Evolutionary conservation across 1,140 invertebrate species (phyloP), one percentile per base, ranked within the genome.

Genomic region (Limonius californicus): DNA sequence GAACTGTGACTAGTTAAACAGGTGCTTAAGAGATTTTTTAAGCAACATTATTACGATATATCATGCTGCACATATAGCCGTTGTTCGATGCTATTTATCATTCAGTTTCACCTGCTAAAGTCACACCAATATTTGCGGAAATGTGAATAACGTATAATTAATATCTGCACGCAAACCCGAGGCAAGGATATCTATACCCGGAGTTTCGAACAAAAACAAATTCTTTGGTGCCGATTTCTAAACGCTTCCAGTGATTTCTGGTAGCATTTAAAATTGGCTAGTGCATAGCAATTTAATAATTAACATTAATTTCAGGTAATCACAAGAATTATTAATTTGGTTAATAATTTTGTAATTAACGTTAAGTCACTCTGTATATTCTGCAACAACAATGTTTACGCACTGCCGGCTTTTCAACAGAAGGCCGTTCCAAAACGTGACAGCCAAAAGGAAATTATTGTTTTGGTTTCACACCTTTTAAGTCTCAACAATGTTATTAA

Each of bases 401-500:
- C n/a, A n/a, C n/a, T n/a, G n/a, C n/a, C n/a, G 23, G 23, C 23
- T 4, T 27, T 27, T 27, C 23, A 27, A 27, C 23, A 27, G 23
- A 3, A 27, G 23, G 9, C 23, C 23, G 9, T 27, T 27, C 23
- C 23, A 9, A 27, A 27, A 27, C 57, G 57, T 59, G 57, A 54
- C 20, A 35, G 59, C 59, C 59, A 19, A 54, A 43, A 61, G 50
- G 59, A 53, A 43, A n/a, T 32, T 20, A 12, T 35, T 16, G 55
- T 57, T 32, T 32, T 35, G 55, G 12, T 50, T 59, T 59, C 58
- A 53, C 58, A 59, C 58, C 58, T 59, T 12, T 27, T 45, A 39
- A 57, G 12, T 32, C 7, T 32, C 21, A 18, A 35, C 21, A 42
- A 18, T 59, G 23, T 19, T 32, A 59, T 50, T 60, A 58, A 45